These are phyloP conservation scores for Amblyjoppa fuscipennis DNA, from an alignment of 2,888 invertebrate genomes.

Conservation along the genomic window DNA sequence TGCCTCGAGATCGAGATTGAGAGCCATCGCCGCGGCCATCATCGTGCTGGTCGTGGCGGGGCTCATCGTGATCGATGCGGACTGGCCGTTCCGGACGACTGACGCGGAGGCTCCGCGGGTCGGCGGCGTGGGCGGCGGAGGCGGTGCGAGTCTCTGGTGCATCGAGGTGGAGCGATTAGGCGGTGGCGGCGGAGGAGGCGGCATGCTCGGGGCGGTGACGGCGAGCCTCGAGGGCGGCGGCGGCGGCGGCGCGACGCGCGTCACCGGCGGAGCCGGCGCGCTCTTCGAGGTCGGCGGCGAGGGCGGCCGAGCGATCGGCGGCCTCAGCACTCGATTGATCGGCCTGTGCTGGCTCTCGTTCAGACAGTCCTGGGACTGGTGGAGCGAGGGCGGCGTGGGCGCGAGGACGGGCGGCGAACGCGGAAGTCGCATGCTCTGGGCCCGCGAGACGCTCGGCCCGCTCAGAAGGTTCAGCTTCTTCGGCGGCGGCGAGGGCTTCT, in stretches of 20 bases:
- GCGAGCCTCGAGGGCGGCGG: conserved; percentile 80
- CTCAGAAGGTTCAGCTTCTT: conserved; percentile 87
- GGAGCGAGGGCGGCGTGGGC: conserved; percentile 86
- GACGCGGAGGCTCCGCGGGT: conserved; percentile 80
- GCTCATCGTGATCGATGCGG: conserved; percentile 59
- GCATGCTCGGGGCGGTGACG: conserved; percentile 81
- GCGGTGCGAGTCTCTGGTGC: conserved; percentile 73
- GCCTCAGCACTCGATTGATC: conserved; percentile 86
- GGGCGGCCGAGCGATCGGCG: conserved; percentile 88
- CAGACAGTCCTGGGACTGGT: conserved; percentile 87
- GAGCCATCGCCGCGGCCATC: conserved; percentile 61
- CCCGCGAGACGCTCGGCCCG: conserved; percentile 88
- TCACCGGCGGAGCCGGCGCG: conserved; percentile 41
- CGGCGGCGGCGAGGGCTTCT: conserved; percentile 89
- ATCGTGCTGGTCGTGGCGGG: conserved; percentile 6
- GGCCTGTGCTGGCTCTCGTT: conserved; percentile 83
- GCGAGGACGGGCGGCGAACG: conserved; percentile 89
- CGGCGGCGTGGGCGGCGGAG: conserved; percentile 77
- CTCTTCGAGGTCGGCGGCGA: conserved; percentile 86
- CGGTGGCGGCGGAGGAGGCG: conserved; percentile 83
- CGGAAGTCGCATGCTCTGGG: conserved; percentile 94
- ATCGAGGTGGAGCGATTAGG: conserved; percentile 79
- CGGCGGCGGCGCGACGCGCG: conserved; percentile 58
- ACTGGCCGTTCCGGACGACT: conserved; percentile 85
- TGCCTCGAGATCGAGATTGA: conserved; percentile 88